Evolutionary conservation across 2,797 vertebrate genomes (phyloP), one percentile per base, ranked within the genome.

Genomic region (Taenioides sp.): DNA sequence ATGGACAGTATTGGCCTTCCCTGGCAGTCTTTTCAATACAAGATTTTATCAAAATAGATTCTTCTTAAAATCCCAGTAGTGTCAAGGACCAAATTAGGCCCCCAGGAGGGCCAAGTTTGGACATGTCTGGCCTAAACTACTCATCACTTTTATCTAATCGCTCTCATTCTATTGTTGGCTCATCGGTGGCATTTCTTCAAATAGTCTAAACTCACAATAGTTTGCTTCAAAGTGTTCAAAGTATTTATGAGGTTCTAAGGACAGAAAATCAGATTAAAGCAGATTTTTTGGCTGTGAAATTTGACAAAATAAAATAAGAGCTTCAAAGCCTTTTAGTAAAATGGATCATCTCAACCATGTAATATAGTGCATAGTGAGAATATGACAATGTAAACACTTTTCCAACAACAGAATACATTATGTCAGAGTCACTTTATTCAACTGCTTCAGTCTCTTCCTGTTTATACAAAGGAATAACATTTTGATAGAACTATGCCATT

Each of bases 181-280:
- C 62, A 84, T 74, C 54, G 61, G 50, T 62, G n/a, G 11, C 23
- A 28, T 43, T 61, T 74, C 67, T 75, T 50, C 2, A 69, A 74
- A 14, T 28, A 14, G 67, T 16, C 47, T 11, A n/a, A 69, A 50
- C 22, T 16, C 11, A 64, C 55, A 58, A 0, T 47, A 49, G 68
- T 37, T 28, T 62, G 71, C 27, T 31, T n/a, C 11, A 76, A 65
- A 22, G 25, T 10, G 2, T 18, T 57, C 23, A 54, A 12, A 0
- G 43, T 52, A 25, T 31, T 54, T 74, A 25, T 61, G 22, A 22
- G 67, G 55, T 27, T 22, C 1, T 25, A 37, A 23, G 54, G 69
- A 67, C 57, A 17, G 57, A 66, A 52, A 70, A 72, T 65, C 55
- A 5, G 31, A 68, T 54, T 63, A 40, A 34, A 40, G 18, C 20